Base-by-base conservation (phyloP, 2,113 vertebrate genomes). In the Ploceus nigricollis region DNA sequence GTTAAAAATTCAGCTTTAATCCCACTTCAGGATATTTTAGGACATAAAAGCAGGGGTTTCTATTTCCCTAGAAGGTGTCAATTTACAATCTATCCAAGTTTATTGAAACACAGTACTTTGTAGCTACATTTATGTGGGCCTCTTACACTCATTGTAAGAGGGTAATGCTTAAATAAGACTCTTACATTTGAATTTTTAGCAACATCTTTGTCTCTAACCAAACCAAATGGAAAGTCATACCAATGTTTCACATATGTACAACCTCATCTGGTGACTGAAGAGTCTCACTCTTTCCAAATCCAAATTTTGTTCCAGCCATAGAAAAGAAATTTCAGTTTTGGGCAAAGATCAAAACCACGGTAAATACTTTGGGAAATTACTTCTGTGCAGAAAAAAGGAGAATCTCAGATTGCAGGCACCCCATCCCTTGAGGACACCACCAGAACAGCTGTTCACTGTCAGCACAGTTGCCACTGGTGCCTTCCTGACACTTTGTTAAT, bases 321-420 rank as follows among this genome's bases (percentile, higher is more conserved):
- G 70, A 76, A 75, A 68, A 84, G 60, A 94, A 96, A 94, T 28
- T 64, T 92, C 42, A 8, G 22, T 91, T 95, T 94, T 48, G 28
- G 65, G 81, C 65, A 93, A 94, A 94, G 66, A 93, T 71, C 51
- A 92, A 95, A 90, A 64, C 80, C 69, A 48, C 4, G n/a, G 64
- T 61, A 95, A 94, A 76, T 95, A 95, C 70, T 95, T 96, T 53
- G 58, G 73, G 89, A 95, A 95, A 76, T 84, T 40, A 81, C 51
- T 84, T 63, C 33, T 71, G 69, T 53, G 37, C 8, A n/a, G 71
- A 71, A 92, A 90, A 97, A 91, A 47, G 57, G 61, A 82, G 57
- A 56, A 93, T 89, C 91, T 95, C 91, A 86, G 75, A 91, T 88
- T 96, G 91, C 94, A 82, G 39, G 70, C 37, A 1, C 73, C 70